Percentiles rank a stretch among this genome's conserved stretches.
Conservation (phyloP, 1,140 invertebrate species). For the Temnothorax longispinosus region DNA sequence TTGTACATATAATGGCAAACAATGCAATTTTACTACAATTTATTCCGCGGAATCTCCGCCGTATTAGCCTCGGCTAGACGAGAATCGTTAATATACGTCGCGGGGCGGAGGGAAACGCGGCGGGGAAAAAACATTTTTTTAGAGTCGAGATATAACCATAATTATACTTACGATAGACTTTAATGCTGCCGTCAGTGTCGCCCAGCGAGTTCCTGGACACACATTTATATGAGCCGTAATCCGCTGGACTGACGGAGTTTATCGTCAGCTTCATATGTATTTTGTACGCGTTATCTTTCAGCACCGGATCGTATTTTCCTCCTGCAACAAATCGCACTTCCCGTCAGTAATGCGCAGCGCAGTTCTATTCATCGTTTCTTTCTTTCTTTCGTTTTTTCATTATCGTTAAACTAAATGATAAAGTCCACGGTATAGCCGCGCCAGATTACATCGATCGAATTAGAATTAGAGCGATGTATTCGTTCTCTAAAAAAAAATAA, state of each 20-base stretch:
- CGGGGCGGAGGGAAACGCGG: not conserved
- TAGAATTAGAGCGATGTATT: not conserved
- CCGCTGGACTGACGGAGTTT: constrained; percentile 88
- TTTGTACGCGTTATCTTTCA: constrained; percentile 91
- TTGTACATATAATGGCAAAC: not conserved
- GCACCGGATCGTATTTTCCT: constrained; percentile 90
- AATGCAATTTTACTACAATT: constrained; percentile 10
- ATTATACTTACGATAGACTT: constrained; percentile 91
- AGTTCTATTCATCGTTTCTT: not conserved
- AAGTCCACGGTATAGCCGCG: not conserved
- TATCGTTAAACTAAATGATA: constrained; percentile 17
- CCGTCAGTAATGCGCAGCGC: not conserved
- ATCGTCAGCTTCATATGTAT: constrained; percentile 93
- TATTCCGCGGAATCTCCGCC: not conserved
- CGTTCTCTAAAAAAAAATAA: not conserved
- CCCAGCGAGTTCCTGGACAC: constrained; percentile 96
- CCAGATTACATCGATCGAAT: constrained; percentile 28
- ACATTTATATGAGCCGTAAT: constrained; percentile 94
- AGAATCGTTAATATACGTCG: not conserved
- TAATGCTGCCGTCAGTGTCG: constrained; percentile 94
- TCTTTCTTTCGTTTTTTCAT: not conserved
- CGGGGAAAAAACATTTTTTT: not conserved
- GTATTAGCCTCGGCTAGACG: not conserved
- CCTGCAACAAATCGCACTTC: constrained; percentile 85
- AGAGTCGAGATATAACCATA: not conserved